Base-by-base conservation (phyloP, 2,888 invertebrate genomes). In the Creontiades dilutus region DNA sequence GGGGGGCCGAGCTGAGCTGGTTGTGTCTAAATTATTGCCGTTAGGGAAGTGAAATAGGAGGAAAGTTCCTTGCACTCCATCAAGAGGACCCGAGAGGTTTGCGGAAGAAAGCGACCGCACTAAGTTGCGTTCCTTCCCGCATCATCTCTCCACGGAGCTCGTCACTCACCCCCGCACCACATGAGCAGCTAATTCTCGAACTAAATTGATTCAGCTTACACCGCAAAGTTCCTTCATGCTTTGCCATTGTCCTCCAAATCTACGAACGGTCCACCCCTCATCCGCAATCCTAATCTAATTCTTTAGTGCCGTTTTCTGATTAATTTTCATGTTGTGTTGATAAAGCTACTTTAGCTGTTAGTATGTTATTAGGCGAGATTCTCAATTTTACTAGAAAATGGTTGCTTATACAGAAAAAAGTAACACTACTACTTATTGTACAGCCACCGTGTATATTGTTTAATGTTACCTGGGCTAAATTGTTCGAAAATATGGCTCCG, bases 31-130 rank as follows among this genome's bases (percentile, higher is more conserved):
- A 61, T 61, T 61, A 61, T 61, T 61, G 19, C 61, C 61, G n/a
- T 19, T 61, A 61, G n/a, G 52, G 16, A 19, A 61, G 61, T 19
- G 61, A 61, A 61, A 61, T 61, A 61, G 61, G 61, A 61, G 61
- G 61, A 61, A 61, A 61, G 61, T 61, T 61, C 19, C 61, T 61
- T 61, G 61, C 19, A 61, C 61, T 61, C n/a, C 61, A 61, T 61
- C 61, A 61, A 61, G n/a, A 19, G 9, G 61, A 61, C 61, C 61
- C 61, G 61, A 61, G 61, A 61, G 61, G 61, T 19, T 61, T 61
- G 61, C n/a, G 61, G 61, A 61, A 61, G 61, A 61, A 61, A 61
- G n/a, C n/a, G 61, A 61, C 61, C 61, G 61, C 61, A 61, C 61
- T 9, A 61, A 61, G 61, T 61, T 61, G 61, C 61, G 61, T 61